These are phyloP conservation scores for Deroptyus accipitrinus DNA, from an alignment of 2,113 vertebrate species.

Conservation along the genomic window DNA sequence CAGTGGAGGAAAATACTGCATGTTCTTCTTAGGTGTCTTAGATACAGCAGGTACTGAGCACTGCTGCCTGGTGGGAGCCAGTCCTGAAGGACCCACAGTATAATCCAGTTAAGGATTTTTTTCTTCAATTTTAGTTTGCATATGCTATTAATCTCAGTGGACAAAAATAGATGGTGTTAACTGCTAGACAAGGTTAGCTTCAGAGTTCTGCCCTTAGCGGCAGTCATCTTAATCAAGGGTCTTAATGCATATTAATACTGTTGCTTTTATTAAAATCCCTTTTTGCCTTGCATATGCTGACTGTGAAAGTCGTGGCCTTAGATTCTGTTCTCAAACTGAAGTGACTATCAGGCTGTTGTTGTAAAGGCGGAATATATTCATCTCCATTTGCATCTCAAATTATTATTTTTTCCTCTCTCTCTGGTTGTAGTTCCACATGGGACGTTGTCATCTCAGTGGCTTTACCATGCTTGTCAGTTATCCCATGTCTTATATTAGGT, in stretches of 20 bases:
- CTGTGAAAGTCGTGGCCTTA: not conserved
- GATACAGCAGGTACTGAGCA: not conserved
- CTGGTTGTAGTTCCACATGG: not conserved
- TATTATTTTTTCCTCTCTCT: not conserved
- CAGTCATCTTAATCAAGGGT: constrained; percentile 7
- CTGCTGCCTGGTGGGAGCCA: not conserved
- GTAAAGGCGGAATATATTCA: not conserved
- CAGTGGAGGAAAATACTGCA: not conserved
- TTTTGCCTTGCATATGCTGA: not conserved
- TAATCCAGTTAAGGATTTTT: not conserved
- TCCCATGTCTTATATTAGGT: not conserved
- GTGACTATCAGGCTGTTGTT: not conserved
- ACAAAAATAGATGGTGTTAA: constrained; percentile 9
- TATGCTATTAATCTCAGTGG: not conserved
- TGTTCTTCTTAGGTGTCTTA: not conserved
- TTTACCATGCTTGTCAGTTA: not conserved
- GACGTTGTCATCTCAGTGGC: not conserved
- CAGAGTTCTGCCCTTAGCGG: not conserved
- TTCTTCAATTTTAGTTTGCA: constrained; percentile 2
- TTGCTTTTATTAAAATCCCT: not conserved
- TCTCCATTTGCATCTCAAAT: not conserved
- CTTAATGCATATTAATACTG: constrained; percentile 15
- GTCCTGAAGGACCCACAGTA: not conserved
- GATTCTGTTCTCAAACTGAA: not conserved
- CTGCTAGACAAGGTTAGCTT: constrained; percentile 22